Evolutionary conservation across 2,113 vertebrate genomes (phyloP).

Genomic region (Chlamydotis undulata): DNA sequence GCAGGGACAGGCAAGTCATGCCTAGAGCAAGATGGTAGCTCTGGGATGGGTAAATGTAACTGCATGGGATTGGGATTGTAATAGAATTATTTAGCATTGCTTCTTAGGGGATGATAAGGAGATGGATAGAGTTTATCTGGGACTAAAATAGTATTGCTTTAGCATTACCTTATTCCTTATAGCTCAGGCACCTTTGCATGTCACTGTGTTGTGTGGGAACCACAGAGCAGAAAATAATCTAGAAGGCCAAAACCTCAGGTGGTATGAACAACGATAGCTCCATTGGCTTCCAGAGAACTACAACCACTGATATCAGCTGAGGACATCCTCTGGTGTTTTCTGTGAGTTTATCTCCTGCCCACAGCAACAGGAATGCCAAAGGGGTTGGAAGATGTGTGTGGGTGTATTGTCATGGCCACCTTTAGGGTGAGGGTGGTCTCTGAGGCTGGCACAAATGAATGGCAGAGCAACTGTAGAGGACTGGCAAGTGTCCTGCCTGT

Average conservation of each 20-base stretch:
- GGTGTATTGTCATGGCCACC: too few relatives aligned
- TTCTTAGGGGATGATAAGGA: not conserved
- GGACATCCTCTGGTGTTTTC: not conserved
- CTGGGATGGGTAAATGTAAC: not conserved
- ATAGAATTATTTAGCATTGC: not conserved
- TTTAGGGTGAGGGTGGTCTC: not conserved
- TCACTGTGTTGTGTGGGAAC: not conserved
- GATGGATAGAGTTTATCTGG: not conserved
- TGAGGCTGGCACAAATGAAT: not conserved
- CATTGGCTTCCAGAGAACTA: not conserved
- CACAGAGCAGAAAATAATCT: not conserved
- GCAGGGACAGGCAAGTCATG: not conserved
- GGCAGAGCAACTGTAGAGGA: not conserved
- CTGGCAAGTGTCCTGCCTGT: not conserved
- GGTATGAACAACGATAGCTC: not conserved
- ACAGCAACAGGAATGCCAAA: not conserved
- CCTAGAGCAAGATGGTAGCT: not conserved
- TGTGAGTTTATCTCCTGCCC: not conserved
- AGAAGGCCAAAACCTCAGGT: not conserved
- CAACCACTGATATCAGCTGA: not conserved
- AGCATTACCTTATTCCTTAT: not conserved
- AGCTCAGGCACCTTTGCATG: not conserved
- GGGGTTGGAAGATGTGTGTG: not conserved
- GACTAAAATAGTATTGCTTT: not conserved
- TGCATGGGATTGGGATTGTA: not conserved